Percentiles rank a stretch among this genome's conserved stretches.
These are phyloP conservation scores for Bemisia tabaci DNA, from an alignment of 1,140 invertebrate genomes.

Conservation along the genomic window DNA sequence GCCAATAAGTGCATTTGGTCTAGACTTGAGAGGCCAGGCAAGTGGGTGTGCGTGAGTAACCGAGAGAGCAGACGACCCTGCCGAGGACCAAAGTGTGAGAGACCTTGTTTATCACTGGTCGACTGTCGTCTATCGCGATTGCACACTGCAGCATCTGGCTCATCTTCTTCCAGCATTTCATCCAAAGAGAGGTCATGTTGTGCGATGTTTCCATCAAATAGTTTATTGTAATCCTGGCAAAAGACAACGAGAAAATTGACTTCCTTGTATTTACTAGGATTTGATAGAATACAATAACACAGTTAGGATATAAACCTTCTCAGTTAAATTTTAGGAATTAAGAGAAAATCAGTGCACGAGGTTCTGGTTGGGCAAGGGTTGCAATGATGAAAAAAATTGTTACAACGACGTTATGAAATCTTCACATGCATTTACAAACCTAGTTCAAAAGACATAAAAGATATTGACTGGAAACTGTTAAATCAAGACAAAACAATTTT, in stretches of 20 bases:
- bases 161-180: constrained; percentile 51
- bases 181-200: constrained; percentile 67
- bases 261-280: no score
- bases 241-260: background rate
- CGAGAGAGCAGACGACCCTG: constrained; percentile 68
- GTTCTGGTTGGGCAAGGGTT: no score
- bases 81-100: constrained; percentile 69
- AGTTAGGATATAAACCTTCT: background rate
- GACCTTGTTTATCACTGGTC: constrained; percentile 49
- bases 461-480: no score
- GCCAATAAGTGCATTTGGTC: constrained; percentile 99
- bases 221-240: constrained; percentile 63
- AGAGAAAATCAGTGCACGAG: no score
- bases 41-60: constrained; percentile 85
- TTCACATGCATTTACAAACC: no score
- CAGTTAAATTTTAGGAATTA: background rate
- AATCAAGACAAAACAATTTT: no score
- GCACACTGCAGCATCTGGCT: constrained; percentile 38
- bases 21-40: constrained; percentile 90
- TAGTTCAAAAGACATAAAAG: no score
- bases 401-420: no score
- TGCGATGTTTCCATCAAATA: constrained; percentile 62
- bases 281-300: background rate
- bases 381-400: no score
- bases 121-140: constrained; percentile 44